Evolutionary conservation across 2,888 invertebrate genomes (phyloP).

Genomic region (Stenodera caucasica): DNA sequence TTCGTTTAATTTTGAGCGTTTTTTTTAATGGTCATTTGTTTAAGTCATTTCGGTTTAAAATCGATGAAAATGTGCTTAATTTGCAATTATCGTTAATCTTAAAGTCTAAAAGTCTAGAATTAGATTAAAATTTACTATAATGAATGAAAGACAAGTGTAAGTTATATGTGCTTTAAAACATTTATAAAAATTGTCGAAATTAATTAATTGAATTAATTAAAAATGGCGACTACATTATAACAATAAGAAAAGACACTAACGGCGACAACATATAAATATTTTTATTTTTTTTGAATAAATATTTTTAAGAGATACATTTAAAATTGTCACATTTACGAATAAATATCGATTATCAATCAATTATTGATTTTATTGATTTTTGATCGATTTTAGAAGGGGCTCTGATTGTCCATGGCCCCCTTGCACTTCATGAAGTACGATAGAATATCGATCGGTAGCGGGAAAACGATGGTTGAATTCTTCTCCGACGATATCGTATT

Average conservation of each 20-base stretch:
- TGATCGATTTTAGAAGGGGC: slow-evolving; percentile 15
- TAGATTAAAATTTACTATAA: slow-evolving; percentile 10
- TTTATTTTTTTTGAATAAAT: neutral
- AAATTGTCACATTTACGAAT: slow-evolving; percentile 8
- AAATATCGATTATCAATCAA: neutral
- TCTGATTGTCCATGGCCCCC: slow-evolving; percentile 40
- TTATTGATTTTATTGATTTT: neutral
- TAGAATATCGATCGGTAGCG: slow-evolving; percentile 73
- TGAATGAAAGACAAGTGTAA: slow-evolving; percentile 25
- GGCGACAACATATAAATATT: slow-evolving; percentile 18
- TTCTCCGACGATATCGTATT: slow-evolving; percentile 97
- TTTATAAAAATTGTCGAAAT: slow-evolving; percentile 11
- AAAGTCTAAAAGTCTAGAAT: too few relatives aligned
- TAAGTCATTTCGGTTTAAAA: too few relatives aligned
- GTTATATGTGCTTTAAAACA: slow-evolving; percentile 18
- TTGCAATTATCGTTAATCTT: neutral
- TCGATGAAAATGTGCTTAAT: neutral
- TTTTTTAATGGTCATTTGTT: slow-evolving; percentile 11
- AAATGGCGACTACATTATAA: neutral
- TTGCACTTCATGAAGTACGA: slow-evolving; percentile 75
- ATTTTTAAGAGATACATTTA: slow-evolving; percentile 8
- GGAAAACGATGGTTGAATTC: slow-evolving; percentile 97
- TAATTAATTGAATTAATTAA: slow-evolving; percentile 6
- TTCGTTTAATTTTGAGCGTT: slow-evolving; percentile 3
- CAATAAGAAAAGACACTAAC: slow-evolving; percentile 24